Conservation (phyloP, 2,797 vertebrate species). For the Scleropages formosus region DNA sequence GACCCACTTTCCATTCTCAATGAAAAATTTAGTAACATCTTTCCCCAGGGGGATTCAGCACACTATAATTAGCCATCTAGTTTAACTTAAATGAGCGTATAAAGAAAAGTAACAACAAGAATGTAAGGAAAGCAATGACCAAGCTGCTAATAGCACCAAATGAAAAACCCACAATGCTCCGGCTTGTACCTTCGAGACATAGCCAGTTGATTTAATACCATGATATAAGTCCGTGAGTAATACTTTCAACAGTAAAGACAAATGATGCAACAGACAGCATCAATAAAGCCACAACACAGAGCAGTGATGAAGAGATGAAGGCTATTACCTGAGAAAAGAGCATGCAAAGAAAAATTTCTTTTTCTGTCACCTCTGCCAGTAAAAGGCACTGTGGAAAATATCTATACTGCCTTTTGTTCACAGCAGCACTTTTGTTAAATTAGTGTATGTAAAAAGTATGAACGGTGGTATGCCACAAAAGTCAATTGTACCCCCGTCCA, state of each 20-base stretch:
- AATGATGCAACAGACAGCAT: constrained; percentile 27
- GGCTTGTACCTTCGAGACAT: constrained; percentile 7
- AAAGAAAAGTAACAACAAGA: background rate
- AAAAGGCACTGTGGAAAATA: background rate
- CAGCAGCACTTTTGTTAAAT: constrained; percentile 7
- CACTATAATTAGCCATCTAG: constrained; percentile 19
- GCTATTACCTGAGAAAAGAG: background rate
- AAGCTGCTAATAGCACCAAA: background rate
- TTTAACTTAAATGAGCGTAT: constrained; percentile 26
- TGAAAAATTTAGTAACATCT: constrained; percentile 28
- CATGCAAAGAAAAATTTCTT: background rate
- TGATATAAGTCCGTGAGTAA: too few species aligned
- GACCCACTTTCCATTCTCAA: constrained; percentile 35
- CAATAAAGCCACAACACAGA: constrained; percentile 28
- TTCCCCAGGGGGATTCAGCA: constrained; percentile 15
- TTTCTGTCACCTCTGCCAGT: background rate
- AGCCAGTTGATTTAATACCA: constrained; percentile 7
- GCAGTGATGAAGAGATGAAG: constrained; percentile 16
- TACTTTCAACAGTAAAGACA: constrained; percentile 8
- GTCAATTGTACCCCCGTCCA: background rate
- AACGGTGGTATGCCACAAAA: constrained; percentile 3
- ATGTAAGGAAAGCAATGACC: background rate
- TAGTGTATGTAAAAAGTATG: background rate
- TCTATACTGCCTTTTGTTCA: constrained; percentile 1
- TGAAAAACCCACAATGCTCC: background rate